Percentiles rank a stretch among this genome's conserved stretches.
These are phyloP conservation scores for Volucella bombylans DNA, from an alignment of 2,888 invertebrate genomes.

Conservation along the genomic window DNA sequence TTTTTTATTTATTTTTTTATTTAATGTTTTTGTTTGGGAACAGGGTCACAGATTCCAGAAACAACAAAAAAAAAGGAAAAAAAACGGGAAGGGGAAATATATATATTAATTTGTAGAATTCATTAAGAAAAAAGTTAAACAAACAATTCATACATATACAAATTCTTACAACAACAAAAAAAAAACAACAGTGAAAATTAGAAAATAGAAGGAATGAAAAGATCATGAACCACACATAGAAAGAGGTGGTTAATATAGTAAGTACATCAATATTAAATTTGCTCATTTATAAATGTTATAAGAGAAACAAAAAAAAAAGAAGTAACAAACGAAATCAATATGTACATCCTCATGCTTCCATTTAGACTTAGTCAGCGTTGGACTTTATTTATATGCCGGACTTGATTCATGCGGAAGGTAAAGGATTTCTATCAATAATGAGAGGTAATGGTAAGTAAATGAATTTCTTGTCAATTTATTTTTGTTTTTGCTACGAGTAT, in stretches of 20 bases:
- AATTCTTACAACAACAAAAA: background rate
- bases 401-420: no score
- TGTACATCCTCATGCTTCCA: background rate
- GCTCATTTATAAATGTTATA: constrained; percentile 1
- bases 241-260: background rate
- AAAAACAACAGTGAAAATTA: background rate
- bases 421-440: no score
- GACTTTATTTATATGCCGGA: no score
- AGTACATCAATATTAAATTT: constrained; percentile 2
- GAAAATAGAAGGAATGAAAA: background rate
- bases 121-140: background rate
- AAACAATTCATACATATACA: background rate
- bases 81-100: constrained; percentile 13
- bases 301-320: background rate
- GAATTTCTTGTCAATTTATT: no score
- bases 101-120: constrained; percentile 31
- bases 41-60: constrained; percentile 24
- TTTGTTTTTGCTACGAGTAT: no score
- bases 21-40: background rate
- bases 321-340: background rate
- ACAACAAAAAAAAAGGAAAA: constrained; percentile 5
- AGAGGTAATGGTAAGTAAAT: no score
- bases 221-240: constrained; percentile 12
- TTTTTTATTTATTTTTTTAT: constrained; percentile 11
- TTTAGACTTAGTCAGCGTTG: no score